Evolutionary conservation across 2,113 vertebrate genomes (phyloP), one percentile per base, ranked within the genome.

Genomic region (Climacteris rufus): DNA sequence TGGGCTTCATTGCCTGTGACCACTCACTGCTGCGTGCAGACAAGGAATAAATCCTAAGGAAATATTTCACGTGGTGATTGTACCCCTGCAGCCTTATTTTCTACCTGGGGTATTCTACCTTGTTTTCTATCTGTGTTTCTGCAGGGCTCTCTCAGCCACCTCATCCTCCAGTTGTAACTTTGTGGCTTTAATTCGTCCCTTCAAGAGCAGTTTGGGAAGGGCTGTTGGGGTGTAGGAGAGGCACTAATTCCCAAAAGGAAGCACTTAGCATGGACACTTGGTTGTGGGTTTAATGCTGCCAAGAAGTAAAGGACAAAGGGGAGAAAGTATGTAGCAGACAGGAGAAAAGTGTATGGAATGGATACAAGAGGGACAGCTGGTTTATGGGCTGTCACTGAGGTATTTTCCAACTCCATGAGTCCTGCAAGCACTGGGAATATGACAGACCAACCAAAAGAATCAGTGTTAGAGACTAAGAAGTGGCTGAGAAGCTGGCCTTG

Each of bases 121-220:
- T n/a, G n/a, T n/a, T n/a, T n/a, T n/a, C n/a, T n/a, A 53, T 45
- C 63, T 66, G 50, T 45, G 33, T 57, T 90, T 88, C 71, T 89
- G 63, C 60, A 45, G 50, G 20, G 50, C 39, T 85, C 53, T 21
- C 37, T 72, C 81, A 81, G 35, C 60, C 25, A 31, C 65, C 20
- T 54, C 61, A 50, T 42, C 24, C 78, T 74, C 54, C 44, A 21
- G 22, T 4, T 0, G 0, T 28, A n/a, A 49, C 18, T 69, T 14
- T 0, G 0, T 44, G 42, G 40, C 21, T 80, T 65, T 54, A 54
- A n/a, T 14, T 50, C 22, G 45, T 15, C 23, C 18, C 47, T 69
- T 68, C 11, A 27, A 18, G 6, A 74, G 19, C n/a, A 57, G 0
- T 57, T 86, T 61, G 83, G 54, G 63, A 87, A 76, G 35, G 37